A percentile compares a stretch with the other conserved stretches of the same genome.
These are phyloP conservation scores for Scaptomyza reducta DNA, from an alignment of 2,888 invertebrate species.

Conservation along the genomic window DNA sequence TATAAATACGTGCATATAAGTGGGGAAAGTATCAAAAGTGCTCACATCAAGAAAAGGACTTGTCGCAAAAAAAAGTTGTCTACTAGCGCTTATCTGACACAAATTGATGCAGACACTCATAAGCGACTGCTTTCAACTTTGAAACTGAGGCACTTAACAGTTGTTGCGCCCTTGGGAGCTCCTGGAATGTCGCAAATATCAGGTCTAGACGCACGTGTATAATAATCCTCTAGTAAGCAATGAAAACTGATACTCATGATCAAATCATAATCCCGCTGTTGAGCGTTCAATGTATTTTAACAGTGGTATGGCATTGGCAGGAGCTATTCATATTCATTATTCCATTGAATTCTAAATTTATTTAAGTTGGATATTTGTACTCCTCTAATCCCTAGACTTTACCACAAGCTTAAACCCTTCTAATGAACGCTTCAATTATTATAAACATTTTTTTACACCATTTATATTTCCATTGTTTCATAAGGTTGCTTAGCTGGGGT, in stretches of 20 bases:
- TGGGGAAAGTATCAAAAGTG: constrained; percentile 5
- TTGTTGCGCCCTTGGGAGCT: constrained; percentile 7
- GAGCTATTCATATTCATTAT: constrained; percentile 14
- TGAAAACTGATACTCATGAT: constrained; percentile 38
- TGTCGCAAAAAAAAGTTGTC: constrained; percentile 16
- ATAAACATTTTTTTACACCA: background rate
- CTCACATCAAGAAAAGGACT: background rate
- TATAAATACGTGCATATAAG: constrained; percentile 25
- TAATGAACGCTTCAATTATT: background rate
- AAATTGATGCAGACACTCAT: constrained; percentile 26
- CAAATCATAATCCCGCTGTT: constrained; percentile 39
- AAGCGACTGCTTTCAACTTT: constrained; percentile 8
- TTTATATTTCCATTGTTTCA: constrained; percentile 2
- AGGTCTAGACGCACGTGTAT: constrained; percentile 50
- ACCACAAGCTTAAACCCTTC: background rate
- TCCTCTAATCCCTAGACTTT: background rate
- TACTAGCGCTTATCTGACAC: constrained; percentile 31
- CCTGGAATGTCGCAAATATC: background rate
- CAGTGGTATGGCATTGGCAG: constrained; percentile 1
- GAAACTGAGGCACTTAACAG: constrained; percentile 19
- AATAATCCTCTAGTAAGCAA: constrained; percentile 35
- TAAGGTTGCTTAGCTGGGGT: background rate
- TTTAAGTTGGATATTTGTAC: background rate
- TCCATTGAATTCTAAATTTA: background rate
- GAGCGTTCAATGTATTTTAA: constrained; percentile 32